Percentiles rank a stretch among this genome's conserved stretches.
phyloP scores from a whole-genome alignment of 2,113 vertebrate genomes.

The Muntiacus muntjak region DNA sequence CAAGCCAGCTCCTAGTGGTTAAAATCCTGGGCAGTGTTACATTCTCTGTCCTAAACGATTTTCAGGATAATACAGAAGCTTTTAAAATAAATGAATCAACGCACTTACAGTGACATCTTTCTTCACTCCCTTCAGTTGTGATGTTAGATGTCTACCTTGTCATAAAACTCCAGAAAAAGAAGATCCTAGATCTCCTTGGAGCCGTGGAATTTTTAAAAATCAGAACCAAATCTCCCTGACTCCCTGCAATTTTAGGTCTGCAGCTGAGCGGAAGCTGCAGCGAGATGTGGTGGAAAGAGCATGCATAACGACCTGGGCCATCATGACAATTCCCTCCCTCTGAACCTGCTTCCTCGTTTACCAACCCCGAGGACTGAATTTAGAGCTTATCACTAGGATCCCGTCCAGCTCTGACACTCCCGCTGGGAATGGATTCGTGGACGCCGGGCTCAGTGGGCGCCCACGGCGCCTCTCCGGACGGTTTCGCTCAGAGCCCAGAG shows the following conservation, averaged over 20 bases:
- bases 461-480: neutral
- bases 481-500: neutral
- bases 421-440: accelerated
- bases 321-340: neutral
- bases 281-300: neutral
- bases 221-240: neutral
- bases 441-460: neutral
- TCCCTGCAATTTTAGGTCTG: neutral
- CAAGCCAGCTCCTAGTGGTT: neutral
- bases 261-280: neutral
- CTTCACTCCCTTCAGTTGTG: neutral
- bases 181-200: neutral
- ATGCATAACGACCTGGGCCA: accelerated
- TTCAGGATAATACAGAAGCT: neutral
- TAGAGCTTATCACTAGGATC: neutral
- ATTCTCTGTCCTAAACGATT: neutral
- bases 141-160: neutral
- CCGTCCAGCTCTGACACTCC: neutral
- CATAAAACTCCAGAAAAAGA: constrained; percentile 25
- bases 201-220: neutral
- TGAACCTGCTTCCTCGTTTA: neutral
- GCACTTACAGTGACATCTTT: neutral
- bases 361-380: neutral
- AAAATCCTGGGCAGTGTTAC: neutral
- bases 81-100: neutral